These are phyloP conservation scores for Apoda limacodes DNA, from an alignment of 2,888 invertebrate genomes.

Conservation along the genomic window DNA sequence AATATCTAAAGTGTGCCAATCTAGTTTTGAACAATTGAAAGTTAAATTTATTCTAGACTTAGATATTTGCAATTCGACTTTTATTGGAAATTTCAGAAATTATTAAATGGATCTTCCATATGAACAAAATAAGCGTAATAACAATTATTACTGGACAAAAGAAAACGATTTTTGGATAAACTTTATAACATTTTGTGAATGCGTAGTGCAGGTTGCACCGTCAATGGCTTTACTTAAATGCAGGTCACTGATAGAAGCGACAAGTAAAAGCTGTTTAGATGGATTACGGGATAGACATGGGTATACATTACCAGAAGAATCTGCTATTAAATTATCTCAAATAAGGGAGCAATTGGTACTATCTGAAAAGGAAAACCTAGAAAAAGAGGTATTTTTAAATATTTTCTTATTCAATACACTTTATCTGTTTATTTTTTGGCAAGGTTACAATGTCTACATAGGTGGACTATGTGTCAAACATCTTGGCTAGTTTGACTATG, in stretches of 20 bases:
- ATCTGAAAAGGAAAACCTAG: slow-evolving; percentile 28
- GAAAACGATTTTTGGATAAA: slow-evolving; percentile 44
- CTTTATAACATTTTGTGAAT: slow-evolving; percentile 37
- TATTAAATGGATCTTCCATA: slow-evolving; percentile 47
- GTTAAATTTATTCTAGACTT: slow-evolving; percentile 34
- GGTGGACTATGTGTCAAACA: too few species aligned
- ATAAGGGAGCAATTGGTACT: slow-evolving; percentile 28
- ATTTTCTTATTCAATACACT: too few species aligned
- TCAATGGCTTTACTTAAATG: slow-evolving; percentile 38
- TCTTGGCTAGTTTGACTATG: too few species aligned
- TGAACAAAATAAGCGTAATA: slow-evolving; percentile 19
- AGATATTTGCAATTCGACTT: slow-evolving; percentile 42
- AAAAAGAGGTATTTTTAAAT: too few species aligned
- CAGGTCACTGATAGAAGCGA: slow-evolving; percentile 37
- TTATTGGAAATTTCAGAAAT: slow-evolving; percentile 31
- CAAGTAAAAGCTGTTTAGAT: slow-evolving; percentile 34
- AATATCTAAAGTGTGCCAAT: slow-evolving; percentile 40
- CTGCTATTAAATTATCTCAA: slow-evolving; percentile 25
- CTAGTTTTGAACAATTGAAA: slow-evolving; percentile 42
- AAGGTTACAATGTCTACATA: too few species aligned
- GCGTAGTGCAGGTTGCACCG: slow-evolving; percentile 41
- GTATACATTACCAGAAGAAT: slow-evolving; percentile 30
- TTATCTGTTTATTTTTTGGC: too few species aligned
- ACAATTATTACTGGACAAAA: slow-evolving; percentile 41
- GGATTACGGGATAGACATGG: slow-evolving; percentile 29